Base-by-base conservation (phyloP, 1,140 invertebrate genomes). In the Drosophila prosaltans region DNA sequence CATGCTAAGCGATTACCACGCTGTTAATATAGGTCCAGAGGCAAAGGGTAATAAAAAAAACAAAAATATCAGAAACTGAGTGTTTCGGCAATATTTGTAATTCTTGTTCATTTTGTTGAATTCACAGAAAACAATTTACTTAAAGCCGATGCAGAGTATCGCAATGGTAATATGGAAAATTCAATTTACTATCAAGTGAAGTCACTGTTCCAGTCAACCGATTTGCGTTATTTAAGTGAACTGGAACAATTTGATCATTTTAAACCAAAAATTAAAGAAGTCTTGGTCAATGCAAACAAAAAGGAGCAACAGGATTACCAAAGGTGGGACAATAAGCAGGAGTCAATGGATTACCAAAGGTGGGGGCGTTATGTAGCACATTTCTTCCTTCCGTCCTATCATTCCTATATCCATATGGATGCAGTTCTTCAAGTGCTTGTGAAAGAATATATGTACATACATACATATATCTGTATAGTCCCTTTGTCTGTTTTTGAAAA, bases 171-270 rank as follows among this genome's bases (percentile, higher is more conserved):
- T 30, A 55, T 62, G 26, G 40, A 72, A 10, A 43, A 78, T 45
- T 90, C 91, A 0, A 91, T 92, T 48, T 92, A 81, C 60, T 91
- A 90, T 60, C 91, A 92, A 71, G 82, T 92, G 0, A 54, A 60
- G 2, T 66, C 91, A 1, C 66, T 86, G 2, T 92, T 83, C 36
- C 91, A 90, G 24, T 65, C 69, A 40, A 78, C 74, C 0, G 84
- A 91, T 30, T 59, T 83, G 48, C 81, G 83, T 5, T 66, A 81
- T 1, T 26, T 85, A 6, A 84, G 65, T 16, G 81, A 89, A 55
- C 65, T 65, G 16, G 48, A 74, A 16, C 78, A 21, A 86, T 68
- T 26, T 59, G 54, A n/a, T 58, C 28, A 21, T 26, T 51, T 51
- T 26, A 24, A 24, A 3, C 67, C 75, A 4, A 63, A 32, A 7